Percentiles rank a stretch among this genome's conserved stretches.
These are phyloP conservation scores for Ophonus ardosiacus DNA, from an alignment of 2,888 invertebrate species.

Conservation along the genomic window DNA sequence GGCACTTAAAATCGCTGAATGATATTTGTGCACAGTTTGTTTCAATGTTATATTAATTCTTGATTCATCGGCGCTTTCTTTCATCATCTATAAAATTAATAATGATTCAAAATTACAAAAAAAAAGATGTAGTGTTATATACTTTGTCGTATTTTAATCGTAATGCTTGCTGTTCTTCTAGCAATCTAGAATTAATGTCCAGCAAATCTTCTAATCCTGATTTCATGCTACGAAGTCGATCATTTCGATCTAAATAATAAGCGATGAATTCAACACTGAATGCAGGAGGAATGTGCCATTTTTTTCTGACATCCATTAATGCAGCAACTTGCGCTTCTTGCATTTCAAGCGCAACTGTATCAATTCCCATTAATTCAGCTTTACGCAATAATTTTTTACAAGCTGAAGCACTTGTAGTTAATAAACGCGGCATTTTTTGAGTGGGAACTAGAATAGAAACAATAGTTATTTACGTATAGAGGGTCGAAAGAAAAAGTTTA, in stretches of 20 bases:
- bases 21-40: constrained; percentile 80
- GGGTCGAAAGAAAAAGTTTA: too few species aligned
- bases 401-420: constrained; percentile 94
- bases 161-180: constrained; percentile 87
- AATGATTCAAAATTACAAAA: too few species aligned
- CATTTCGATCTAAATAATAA: constrained; percentile 94
- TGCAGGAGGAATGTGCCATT: constrained; percentile 96
- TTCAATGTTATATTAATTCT: constrained; percentile 80
- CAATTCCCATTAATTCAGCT: constrained; percentile 94
- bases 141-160: constrained; percentile 89
- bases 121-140: constrained; percentile 69
- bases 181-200: constrained; percentile 84
- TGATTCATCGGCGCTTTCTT: constrained; percentile 82
- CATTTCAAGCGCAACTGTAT: constrained; percentile 87
- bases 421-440: constrained; percentile 94
- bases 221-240: constrained; percentile 87
- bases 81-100: constrained; percentile 74
- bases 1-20: constrained; percentile 80
- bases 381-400: constrained; percentile 89
- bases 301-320: constrained; percentile 90
- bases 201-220: constrained; percentile 86
- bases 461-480: too few species aligned
- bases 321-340: constrained; percentile 90
- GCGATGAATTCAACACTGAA: constrained; percentile 96
- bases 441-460: constrained; percentile 84